Conservation (phyloP, 2,113 vertebrate species). For the Bungarus multicinctus region DNA sequence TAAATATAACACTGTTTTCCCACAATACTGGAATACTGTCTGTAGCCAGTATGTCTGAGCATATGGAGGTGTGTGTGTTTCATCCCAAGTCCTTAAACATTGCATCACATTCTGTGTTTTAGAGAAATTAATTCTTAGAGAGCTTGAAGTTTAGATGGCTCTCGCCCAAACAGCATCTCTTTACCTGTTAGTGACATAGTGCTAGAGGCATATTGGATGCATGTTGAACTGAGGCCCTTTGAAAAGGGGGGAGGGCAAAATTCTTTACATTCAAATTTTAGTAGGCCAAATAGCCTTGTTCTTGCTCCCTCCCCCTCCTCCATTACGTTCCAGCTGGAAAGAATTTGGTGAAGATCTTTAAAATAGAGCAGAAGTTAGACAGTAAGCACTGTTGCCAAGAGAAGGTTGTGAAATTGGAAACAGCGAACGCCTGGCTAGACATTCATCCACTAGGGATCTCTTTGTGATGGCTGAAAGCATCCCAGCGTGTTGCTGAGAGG, state of each 20-base stretch:
- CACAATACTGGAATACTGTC: background rate
- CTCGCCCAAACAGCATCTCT: background rate
- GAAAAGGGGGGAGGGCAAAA: background rate
- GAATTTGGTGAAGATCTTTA: constrained; percentile 43
- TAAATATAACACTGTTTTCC: background rate
- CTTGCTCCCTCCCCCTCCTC: background rate
- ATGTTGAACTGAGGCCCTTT: background rate
- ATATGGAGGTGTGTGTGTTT: background rate
- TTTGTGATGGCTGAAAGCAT: constrained; percentile 56
- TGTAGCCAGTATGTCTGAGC: background rate
- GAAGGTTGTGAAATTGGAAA: constrained; percentile 63
- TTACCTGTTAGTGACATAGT: background rate
- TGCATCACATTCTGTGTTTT: background rate
- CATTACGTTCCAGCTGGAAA: constrained; percentile 49
- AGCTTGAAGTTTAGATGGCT: background rate
- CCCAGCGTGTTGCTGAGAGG: constrained; percentile 44
- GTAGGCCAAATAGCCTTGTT: constrained; percentile 41
- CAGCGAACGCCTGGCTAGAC: constrained; percentile 39
- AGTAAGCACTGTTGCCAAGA: constrained; percentile 55
- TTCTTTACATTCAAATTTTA: background rate
- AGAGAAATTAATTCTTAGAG: background rate
- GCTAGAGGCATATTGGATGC: background rate
- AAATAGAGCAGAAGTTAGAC: constrained; percentile 66
- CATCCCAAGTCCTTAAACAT: background rate
- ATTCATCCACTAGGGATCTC: constrained; percentile 49